These are phyloP conservation scores for Sciaenops ocellatus DNA, from an alignment of 2,797 vertebrate genomes.

Conservation along the genomic window DNA sequence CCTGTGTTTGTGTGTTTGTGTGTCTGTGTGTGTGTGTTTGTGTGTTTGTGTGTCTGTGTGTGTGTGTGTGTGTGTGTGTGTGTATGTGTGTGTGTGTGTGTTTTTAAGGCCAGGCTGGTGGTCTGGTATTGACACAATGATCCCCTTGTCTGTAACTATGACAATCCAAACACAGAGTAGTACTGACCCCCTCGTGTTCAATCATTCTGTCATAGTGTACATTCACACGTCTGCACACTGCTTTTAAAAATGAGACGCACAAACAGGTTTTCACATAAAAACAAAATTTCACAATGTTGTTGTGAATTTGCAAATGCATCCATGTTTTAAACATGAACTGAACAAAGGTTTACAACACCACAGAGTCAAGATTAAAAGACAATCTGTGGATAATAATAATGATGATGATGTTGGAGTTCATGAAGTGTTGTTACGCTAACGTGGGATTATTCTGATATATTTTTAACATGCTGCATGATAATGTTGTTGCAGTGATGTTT, in stretches of 20 bases:
- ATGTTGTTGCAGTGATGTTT: background rate
- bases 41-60: constrained; percentile 7
- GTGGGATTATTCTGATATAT: background rate
- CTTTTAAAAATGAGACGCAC: background rate
- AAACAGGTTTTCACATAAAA: too few relatives aligned
- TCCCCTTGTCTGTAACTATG: constrained; percentile 76
- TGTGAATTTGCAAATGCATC: background rate
- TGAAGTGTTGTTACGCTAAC: too few relatives aligned
- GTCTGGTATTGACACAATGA: constrained; percentile 69
- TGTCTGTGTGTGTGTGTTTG: constrained; percentile 3
- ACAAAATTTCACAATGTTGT: background rate
- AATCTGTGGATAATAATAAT: background rate
- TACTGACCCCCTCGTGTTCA: background rate
- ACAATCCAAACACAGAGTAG: constrained; percentile 60
- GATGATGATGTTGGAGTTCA: too few relatives aligned
- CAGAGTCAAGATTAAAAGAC: background rate
- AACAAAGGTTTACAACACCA: background rate
- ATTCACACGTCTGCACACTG: background rate
- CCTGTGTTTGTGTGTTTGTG: too few relatives aligned
- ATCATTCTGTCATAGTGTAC: background rate
- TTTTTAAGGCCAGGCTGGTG: constrained; percentile 25
- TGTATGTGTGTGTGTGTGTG: constrained; percentile 9
- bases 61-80: constrained; percentile 4
- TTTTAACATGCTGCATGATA: background rate
- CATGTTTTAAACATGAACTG: background rate